Evolutionary conservation across 2,797 vertebrate species (phyloP).

Genomic region (Tokudaia muenninki): DNA sequence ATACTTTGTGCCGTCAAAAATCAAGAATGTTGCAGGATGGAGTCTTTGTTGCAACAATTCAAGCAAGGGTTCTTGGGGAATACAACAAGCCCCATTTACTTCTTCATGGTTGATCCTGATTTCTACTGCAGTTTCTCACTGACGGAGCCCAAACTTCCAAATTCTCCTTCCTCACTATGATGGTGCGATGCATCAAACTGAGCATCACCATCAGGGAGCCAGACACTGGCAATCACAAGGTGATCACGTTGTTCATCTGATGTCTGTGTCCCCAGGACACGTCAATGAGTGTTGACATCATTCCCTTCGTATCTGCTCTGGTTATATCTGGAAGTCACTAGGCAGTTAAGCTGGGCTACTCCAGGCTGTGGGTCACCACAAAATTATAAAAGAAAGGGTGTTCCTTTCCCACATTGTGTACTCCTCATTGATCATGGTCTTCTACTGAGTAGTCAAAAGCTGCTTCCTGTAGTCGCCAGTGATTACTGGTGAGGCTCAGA

Average conservation of each 20-base stretch:
- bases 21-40: neutral
- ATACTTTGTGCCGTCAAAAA: too few species aligned
- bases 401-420: slow-evolving; percentile 99
- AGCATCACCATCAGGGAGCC: neutral
- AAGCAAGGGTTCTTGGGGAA: neutral
- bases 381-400: slow-evolving; percentile 97
- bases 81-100: neutral
- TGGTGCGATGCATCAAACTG: neutral
- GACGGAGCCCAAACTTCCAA: neutral
- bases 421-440: slow-evolving; percentile 97
- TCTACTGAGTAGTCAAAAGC: slow-evolving; percentile 98
- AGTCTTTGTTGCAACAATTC: neutral
- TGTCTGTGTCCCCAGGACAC: neutral
- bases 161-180: neutral
- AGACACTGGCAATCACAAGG: neutral
- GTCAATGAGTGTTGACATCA: neutral
- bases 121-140: neutral
- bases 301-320: slow-evolving; percentile 89
- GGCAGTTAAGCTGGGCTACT: slow-evolving; percentile 97
- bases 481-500: neutral
- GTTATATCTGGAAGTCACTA: slow-evolving; percentile 85
- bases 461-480: slow-evolving; percentile 85
- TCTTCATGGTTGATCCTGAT: neutral
- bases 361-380: slow-evolving; percentile 98
- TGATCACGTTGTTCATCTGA: neutral